Conservation (phyloP, 2,797 vertebrate species). For the Ceyx erithaca region DNA sequence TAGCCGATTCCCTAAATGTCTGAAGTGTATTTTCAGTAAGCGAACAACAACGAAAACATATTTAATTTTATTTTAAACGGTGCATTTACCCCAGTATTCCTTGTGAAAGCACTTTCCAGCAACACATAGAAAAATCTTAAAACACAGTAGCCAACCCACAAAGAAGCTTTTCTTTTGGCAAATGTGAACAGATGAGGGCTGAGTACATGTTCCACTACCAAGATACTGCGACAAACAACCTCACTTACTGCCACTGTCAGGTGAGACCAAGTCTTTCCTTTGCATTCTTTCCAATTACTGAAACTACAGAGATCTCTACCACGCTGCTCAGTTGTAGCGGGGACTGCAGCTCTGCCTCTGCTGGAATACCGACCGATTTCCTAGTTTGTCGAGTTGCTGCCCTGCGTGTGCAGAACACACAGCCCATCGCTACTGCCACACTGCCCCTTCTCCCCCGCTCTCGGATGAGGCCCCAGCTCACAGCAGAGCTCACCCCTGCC, state of each 20-base stretch:
- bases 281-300: neutral
- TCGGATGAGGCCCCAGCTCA: neutral
- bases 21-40: neutral
- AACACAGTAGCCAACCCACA: neutral
- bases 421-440: neutral
- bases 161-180: neutral
- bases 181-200: fast-evolving
- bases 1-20: neutral
- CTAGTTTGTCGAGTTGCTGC: neutral
- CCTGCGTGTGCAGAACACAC: fast-evolving
- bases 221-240: neutral
- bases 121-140: neutral
- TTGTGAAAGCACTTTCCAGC: neutral
- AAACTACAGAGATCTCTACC: neutral
- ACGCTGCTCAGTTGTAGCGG: neutral
- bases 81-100: neutral
- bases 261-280: neutral
- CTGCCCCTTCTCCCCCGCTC: neutral
- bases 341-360: neutral
- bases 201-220: fast-evolving
- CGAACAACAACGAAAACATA: neutral
- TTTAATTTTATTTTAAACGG: neutral
- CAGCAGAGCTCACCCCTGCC: neutral
- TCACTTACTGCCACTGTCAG: fast-evolving
- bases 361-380: neutral